phyloP scores from a whole-genome alignment of 2,797 vertebrate species.

The Lutjanus argentimaculatus region DNA sequence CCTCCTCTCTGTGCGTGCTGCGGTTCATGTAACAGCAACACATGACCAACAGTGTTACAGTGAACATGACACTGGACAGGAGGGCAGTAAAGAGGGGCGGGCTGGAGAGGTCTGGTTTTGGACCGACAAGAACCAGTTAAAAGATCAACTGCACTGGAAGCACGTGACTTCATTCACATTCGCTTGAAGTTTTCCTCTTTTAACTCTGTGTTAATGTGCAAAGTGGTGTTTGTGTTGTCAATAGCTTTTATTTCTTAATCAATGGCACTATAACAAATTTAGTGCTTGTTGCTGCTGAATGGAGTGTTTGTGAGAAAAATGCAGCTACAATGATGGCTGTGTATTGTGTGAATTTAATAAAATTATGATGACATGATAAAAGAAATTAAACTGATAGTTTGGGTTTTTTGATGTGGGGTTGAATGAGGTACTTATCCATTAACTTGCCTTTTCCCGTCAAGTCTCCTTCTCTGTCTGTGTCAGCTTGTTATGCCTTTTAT shows the following conservation, averaged over 20 bases:
- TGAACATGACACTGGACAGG: constrained; percentile 32
- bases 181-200: neutral
- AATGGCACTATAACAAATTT: neutral
- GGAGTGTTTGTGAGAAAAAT: neutral
- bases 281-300: neutral
- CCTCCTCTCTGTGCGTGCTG: constrained; percentile 16
- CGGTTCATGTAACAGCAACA: constrained; percentile 15
- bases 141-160: neutral
- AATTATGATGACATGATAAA: neutral
- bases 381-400: no score
- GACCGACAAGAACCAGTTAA: neutral
- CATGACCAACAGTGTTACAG: constrained; percentile 11
- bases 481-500: no score
- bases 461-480: no score
- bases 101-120: neutral
- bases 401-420: no score
- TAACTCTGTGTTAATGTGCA: neutral
- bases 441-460: no score
- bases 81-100: neutral
- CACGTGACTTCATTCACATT: neutral
- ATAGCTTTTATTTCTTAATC: neutral
- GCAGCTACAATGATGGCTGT: neutral
- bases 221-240: neutral
- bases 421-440: no score
- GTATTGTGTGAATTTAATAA: no score